Evolutionary conservation across 2,888 invertebrate genomes (phyloP), one percentile per base, ranked within the genome.

Genomic region (Tribolium freemani): DNA sequence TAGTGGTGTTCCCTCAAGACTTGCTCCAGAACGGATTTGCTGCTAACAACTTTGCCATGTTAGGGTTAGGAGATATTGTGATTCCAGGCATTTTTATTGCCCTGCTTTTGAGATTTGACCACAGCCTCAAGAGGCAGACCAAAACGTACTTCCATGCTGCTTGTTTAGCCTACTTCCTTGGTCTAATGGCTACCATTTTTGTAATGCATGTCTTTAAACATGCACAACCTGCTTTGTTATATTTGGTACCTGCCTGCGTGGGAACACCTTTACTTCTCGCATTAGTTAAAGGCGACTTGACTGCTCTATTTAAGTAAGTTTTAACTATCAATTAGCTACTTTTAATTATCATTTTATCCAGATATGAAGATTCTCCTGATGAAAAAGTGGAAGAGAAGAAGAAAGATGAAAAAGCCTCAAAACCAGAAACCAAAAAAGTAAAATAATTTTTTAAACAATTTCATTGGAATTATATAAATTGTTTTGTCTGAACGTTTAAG

Each of bases 11-110:
- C 86, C 99, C 99, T 0, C 98, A 99, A 90, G 99, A 99, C 87
- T 88, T 99, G 68, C 89, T 99, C 44, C 94, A 96, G 81, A 95
- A 96, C 83, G 99, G 99, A 0, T 86, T 99, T 67, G 90, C 90
- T 78, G 96, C 95, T 0, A 94, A 91, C 79, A 98, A 99, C 88
- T 98, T 98, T 88, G 98, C 99, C 9, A 99, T 99, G 98, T 88
- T 99, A 63, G 99, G 99, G 0, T 91, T 99, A 8, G 99, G 99
- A 2, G 99, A 99, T 86, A 99, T 99, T 81, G 99, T 99, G 31
- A 96, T 99, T 77, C 99, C 99, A 3, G 99, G 99, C 76, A 98
- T 99, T 84, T 99, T 99, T 87, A 98, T 99, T 82, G 99, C 99
- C 0, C 90, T 99, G 20, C 89, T 99, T 54, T 90, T 99, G 57